A percentile compares a stretch with the other conserved stretches of the same genome.
Evolutionary conservation across 2,888 invertebrate species (phyloP).

Genomic region (Hofmannophila pseudospretella): DNA sequence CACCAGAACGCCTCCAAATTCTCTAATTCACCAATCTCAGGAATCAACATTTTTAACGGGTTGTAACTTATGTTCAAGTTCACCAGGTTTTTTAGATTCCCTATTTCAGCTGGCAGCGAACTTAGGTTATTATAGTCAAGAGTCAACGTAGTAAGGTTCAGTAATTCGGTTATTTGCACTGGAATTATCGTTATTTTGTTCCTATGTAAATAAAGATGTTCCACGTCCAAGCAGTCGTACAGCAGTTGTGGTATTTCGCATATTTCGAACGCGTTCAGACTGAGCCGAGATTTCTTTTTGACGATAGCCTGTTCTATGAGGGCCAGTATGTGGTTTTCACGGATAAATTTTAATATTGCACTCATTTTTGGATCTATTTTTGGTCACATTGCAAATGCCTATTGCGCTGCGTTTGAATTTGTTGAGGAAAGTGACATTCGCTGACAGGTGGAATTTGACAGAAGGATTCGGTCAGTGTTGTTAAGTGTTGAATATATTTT

Average conservation of each 20-base stretch:
- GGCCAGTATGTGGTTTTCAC: constrained; percentile 81
- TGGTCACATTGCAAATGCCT: constrained; percentile 47
- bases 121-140: constrained; percentile 81
- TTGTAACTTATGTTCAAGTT: constrained; percentile 83
- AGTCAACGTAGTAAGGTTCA: constrained; percentile 79
- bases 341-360: constrained; percentile 82
- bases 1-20: constrained; percentile 83
- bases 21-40: constrained; percentile 78
- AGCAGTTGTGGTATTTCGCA: constrained; percentile 77
- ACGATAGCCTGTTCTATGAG: constrained; percentile 81
- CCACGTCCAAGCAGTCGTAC: constrained; percentile 74
- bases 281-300: constrained; percentile 78
- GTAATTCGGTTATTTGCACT: constrained; percentile 67
- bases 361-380: constrained; percentile 73
- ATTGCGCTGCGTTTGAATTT: constrained; percentile 63
- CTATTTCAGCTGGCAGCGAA: constrained; percentile 79
- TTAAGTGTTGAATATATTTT: not conserved
- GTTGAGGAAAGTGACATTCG: constrained; percentile 36
- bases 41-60: constrained; percentile 75
- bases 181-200: constrained; percentile 77
- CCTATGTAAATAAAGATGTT: constrained; percentile 80
- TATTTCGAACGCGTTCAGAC: constrained; percentile 81
- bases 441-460: constrained; percentile 15
- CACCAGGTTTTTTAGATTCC: constrained; percentile 76
- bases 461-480: constrained; percentile 1